A percentile compares a stretch with the other conserved stretches of the same genome.
Conservation (phyloP, 1,140 invertebrate genomes). For the Aporrectodea caliginosa region DNA sequence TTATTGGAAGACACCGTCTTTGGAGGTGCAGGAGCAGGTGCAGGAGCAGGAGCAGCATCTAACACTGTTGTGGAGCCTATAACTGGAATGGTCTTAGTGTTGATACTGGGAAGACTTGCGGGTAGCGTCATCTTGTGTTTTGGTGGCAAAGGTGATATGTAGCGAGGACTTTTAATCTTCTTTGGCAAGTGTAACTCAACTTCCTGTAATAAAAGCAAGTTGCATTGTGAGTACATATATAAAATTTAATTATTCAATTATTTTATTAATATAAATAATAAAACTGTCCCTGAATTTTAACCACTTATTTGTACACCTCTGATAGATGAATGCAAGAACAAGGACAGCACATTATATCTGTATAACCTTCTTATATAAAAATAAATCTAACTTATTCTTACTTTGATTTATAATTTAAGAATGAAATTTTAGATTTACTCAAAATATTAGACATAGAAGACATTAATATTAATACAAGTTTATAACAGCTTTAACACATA, state of each 20-base stretch:
- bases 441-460: too few relatives aligned
- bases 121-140: conserved; percentile 2
- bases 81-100: conserved; percentile 29
- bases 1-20: conserved; percentile 55
- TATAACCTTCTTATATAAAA: not conserved
- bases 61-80: conserved; percentile 29
- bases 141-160: conserved; percentile 11
- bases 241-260: not conserved
- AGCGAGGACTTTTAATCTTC: conserved; percentile 59
- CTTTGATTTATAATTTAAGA: too few relatives aligned
- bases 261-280: too few relatives aligned
- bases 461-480: too few relatives aligned
- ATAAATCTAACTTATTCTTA: not conserved
- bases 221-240: not conserved
- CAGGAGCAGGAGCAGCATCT: conserved; percentile 31
- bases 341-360: too few relatives aligned
- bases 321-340: too few relatives aligned
- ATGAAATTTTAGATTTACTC: too few relatives aligned
- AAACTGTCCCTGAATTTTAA: too few relatives aligned
- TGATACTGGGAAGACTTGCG: not conserved
- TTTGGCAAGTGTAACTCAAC: conserved; percentile 61
- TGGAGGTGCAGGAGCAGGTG: conserved; percentile 30
- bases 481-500: too few relatives aligned
- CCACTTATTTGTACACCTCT: not conserved
- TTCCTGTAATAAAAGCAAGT: conserved; percentile 37